phyloP scores from a whole-genome alignment of 2,797 vertebrate genomes.

The Sebastolobus alascanus region DNA sequence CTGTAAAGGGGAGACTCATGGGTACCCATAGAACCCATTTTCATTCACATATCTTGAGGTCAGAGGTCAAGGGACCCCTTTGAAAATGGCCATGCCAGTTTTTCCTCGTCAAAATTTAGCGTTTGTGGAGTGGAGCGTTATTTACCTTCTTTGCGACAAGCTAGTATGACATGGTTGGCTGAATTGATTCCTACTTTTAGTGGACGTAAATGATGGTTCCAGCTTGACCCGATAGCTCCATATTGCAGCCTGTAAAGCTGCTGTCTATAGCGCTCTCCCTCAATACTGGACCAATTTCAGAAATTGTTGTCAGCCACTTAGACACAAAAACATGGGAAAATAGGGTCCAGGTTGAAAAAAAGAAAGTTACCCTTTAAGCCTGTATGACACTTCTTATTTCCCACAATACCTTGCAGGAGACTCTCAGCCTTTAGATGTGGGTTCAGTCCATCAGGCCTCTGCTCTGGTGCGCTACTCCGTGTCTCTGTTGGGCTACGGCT shows the following conservation, averaged over 20 bases:
- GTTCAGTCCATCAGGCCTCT: conserved; percentile 85
- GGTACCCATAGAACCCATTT: too few species aligned
- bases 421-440: conserved; percentile 90
- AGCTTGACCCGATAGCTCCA: background rate
- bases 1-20: too few species aligned
- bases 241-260: background rate
- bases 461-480: conserved; percentile 85
- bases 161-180: too few species aligned
- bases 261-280: background rate
- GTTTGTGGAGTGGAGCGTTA: too few species aligned
- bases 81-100: too few species aligned
- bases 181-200: too few species aligned
- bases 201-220: background rate
- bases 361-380: background rate
- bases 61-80: too few species aligned
- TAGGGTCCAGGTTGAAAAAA: background rate
- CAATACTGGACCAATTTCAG: background rate
- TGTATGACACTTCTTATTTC: background rate
- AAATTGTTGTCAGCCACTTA: background rate
- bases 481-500: conserved; percentile 89
- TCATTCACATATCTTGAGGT: too few species aligned
- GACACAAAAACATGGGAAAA: background rate
- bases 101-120: too few species aligned
- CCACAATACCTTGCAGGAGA: conserved; percentile 81
- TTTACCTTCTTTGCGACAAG: too few species aligned